These are phyloP conservation scores for Papilio elwesi DNA, from an alignment of 2,888 invertebrate species.

Conservation along the genomic window DNA sequence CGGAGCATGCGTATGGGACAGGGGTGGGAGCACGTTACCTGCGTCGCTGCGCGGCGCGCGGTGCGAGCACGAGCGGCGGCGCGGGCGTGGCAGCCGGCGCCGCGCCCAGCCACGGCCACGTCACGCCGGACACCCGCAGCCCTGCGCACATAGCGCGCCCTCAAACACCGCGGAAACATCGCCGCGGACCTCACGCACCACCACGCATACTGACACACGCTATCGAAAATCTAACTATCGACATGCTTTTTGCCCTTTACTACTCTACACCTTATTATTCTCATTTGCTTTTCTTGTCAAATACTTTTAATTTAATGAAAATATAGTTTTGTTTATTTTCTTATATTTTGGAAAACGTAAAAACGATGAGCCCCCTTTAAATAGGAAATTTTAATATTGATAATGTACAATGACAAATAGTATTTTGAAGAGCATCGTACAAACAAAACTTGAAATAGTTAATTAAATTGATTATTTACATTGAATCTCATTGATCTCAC, in stretches of 20 bases:
- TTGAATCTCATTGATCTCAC: too few relatives aligned
- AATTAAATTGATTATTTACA: too few relatives aligned
- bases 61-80: constrained; percentile 88
- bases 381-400: too few relatives aligned
- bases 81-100: constrained; percentile 85
- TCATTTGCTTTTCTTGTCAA: too few relatives aligned
- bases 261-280: constrained; percentile 3
- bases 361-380: too few relatives aligned
- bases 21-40: constrained; percentile 82
- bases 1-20: constrained; percentile 62
- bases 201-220: constrained; percentile 30
- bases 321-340: too few relatives aligned
- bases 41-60: constrained; percentile 89
- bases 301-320: too few relatives aligned
- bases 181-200: constrained; percentile 48
- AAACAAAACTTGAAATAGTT: too few relatives aligned
- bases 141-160: constrained; percentile 84
- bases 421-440: too few relatives aligned
- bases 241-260: constrained; percentile 15
- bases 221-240: constrained; percentile 17
- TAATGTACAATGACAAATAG: too few relatives aligned
- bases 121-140: constrained; percentile 90
- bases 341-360: too few relatives aligned
- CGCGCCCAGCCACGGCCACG: constrained; percentile 90
- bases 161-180: constrained; percentile 52